These are phyloP conservation scores for Ammospiza caudacuta DNA, from an alignment of 2,113 vertebrate species.

Conservation along the genomic window DNA sequence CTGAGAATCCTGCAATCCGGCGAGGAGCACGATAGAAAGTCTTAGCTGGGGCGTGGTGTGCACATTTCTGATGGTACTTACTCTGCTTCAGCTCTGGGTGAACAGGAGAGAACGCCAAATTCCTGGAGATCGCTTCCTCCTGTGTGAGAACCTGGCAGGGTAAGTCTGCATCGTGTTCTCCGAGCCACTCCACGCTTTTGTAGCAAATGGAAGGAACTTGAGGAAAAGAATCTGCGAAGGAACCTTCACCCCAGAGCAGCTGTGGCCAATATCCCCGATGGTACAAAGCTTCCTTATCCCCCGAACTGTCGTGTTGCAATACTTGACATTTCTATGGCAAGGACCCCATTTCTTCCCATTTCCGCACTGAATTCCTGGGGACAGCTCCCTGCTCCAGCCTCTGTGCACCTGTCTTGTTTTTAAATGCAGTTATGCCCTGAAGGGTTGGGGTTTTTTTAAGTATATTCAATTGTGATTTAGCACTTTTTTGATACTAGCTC, in stretches of 20 bases:
- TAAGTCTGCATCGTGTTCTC: neutral
- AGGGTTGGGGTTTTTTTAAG: conserved; percentile 21
- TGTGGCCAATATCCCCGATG: conserved; percentile 1
- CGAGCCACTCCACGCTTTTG: neutral
- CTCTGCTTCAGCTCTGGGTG: conserved; percentile 6
- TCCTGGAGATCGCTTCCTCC: neutral
- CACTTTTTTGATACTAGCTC: conserved; percentile 73
- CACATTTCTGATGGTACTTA: neutral
- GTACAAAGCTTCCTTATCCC: conserved; percentile 44
- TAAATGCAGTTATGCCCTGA: conserved; percentile 41
- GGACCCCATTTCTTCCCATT: conserved; percentile 1
- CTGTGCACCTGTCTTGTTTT: conserved; percentile 30
- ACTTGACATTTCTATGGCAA: conserved; percentile 52
- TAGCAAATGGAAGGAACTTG: neutral
- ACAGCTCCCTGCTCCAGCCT: neutral
- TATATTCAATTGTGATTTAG: conserved; percentile 63
- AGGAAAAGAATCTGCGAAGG: conserved; percentile 29
- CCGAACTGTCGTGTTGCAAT: conserved; percentile 5
- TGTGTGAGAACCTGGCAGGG: neutral
- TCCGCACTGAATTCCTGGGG: conserved; percentile 41
- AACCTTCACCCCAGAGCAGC: neutral
- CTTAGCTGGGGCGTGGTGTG: neutral
- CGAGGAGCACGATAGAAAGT: neutral
- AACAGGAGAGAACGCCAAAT: neutral
- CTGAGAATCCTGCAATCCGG: neutral